Evolutionary conservation across 2,888 invertebrate genomes (phyloP).

Genomic region (Allolobophora icterica): DNA sequence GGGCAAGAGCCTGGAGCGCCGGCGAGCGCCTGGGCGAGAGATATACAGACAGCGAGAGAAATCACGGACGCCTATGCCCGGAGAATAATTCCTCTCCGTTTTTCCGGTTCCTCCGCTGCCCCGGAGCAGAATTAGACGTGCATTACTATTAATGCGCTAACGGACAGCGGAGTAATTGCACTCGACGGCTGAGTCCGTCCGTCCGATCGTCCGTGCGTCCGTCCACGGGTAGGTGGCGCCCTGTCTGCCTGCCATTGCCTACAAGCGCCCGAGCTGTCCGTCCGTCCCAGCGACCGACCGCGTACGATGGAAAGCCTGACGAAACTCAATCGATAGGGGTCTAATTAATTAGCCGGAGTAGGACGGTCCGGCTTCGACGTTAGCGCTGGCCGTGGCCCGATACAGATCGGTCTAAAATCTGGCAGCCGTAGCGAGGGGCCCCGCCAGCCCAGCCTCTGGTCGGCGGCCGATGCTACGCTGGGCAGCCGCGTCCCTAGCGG

Average conservation of each 20-base stretch:
- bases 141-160: constrained; percentile 21
- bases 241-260: neutral
- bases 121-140: neutral
- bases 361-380: neutral
- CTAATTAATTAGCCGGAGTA: constrained; percentile 22
- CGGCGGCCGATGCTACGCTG: neutral
- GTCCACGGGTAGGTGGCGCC: neutral
- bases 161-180: neutral
- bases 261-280: neutral
- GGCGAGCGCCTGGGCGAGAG: neutral
- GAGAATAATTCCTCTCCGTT: neutral
- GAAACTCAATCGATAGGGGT: constrained; percentile 25
- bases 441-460: neutral
- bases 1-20: neutral
- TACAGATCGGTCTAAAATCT: constrained; percentile 18
- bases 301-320: neutral
- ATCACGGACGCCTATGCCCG: neutral
- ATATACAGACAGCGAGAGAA: neutral
- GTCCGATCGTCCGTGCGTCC: neutral
- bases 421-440: neutral
- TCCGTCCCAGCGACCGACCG: neutral
- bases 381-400: neutral
- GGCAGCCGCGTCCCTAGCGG: constrained; percentile 1
- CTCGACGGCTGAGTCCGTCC: neutral
- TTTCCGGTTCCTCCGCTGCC: neutral